A percentile compares a stretch with the other conserved stretches of the same genome.
Evolutionary conservation across 1,140 invertebrate genomes (phyloP).

Genomic region (Drosophila melanica): DNA sequence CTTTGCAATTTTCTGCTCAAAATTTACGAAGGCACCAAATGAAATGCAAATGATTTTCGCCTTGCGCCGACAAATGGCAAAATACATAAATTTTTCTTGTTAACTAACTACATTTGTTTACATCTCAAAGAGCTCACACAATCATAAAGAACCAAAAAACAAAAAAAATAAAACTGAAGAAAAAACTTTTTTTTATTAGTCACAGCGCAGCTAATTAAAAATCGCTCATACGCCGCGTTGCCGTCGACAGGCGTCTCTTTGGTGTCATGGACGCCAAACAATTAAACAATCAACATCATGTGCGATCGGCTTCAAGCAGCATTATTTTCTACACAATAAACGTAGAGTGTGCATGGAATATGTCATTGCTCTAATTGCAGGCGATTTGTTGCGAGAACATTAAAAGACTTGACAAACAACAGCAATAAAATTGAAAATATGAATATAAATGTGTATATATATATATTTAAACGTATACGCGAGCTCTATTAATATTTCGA

Average conservation of each 20-base stretch:
- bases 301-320: conserved; percentile 5
- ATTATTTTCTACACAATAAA: neutral
- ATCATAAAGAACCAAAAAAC: neutral
- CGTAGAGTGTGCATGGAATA: neutral
- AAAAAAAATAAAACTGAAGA: neutral
- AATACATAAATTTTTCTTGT: conserved; percentile 41
- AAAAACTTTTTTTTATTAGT: conserved; percentile 24
- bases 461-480: conserved; percentile 19
- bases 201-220: conserved; percentile 42
- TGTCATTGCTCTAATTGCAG: conserved; percentile 41
- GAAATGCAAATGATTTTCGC: conserved; percentile 26
- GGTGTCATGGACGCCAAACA: conserved; percentile 18
- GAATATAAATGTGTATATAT: conserved; percentile 6
- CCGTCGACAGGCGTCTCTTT: conserved; percentile 3
- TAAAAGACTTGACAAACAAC: neutral
- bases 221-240: conserved; percentile 44
- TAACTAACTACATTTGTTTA: conserved; percentile 55
- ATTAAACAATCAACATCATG: conserved; percentile 19
- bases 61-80: conserved; percentile 19
- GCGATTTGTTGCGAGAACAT: conserved; percentile 30
- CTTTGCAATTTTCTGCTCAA: conserved; percentile 1
- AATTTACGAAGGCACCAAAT: conserved; percentile 10
- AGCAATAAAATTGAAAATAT: conserved; percentile 8
- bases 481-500: conserved; percentile 56
- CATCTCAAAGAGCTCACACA: conserved; percentile 32